Percentiles rank a stretch among this genome's conserved stretches.
These are phyloP conservation scores for Pantelozetes paolii DNA, from an alignment of 2,888 invertebrate species.

Conservation along the genomic window DNA sequence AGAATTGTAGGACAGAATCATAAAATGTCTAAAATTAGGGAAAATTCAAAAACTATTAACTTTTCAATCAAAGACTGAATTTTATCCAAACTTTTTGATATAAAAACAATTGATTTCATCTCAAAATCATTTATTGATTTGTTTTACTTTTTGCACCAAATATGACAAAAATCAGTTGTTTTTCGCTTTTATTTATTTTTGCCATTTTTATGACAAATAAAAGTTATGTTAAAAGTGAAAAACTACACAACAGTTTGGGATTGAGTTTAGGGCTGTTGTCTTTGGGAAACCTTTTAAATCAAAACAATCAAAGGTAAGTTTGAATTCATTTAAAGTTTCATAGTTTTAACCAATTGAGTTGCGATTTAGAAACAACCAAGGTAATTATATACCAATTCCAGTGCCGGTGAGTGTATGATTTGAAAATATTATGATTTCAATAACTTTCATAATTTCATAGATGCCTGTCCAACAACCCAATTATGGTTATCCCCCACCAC, in stretches of 20 bases:
- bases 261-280: slow-evolving; percentile 19
- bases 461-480: neutral
- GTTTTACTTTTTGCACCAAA: neutral
- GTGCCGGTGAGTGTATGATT: slow-evolving; percentile 19
- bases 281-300: slow-evolving; percentile 12
- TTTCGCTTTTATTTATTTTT: neutral
- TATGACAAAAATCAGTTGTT: neutral
- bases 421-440: no score
- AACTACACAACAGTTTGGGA: slow-evolving; percentile 24
- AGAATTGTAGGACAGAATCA: neutral
- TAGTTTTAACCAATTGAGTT: neutral
- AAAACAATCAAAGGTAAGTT: slow-evolving; percentile 16
- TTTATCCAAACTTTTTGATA: neutral
- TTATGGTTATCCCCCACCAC: slow-evolving; percentile 20
- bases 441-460: neutral
- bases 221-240: slow-evolving; percentile 1
- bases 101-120: neutral
- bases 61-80: neutral
- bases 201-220: neutral
- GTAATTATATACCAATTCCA: slow-evolving; percentile 26
- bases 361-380: neutral
- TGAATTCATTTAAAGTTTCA: neutral
- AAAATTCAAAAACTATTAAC: neutral
- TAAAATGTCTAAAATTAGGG: neutral
- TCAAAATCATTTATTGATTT: neutral